phyloP scores from a whole-genome alignment of 92 coral and sea anemone species.

The Chrysogorgia sp. region DNA sequence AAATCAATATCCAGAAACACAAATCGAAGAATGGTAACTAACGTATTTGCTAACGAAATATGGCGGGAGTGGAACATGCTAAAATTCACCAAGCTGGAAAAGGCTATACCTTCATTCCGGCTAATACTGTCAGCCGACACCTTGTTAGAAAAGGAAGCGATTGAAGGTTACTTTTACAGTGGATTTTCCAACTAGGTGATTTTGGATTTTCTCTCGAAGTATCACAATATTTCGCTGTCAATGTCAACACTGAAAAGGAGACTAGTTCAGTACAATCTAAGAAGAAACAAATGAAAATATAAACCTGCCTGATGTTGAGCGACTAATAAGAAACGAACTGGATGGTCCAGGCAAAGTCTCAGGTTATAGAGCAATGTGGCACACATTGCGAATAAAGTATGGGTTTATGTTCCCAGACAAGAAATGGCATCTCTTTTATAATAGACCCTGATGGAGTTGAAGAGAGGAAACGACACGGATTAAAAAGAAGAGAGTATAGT shows the following conservation, averaged over 20 bases:
- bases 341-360: constrained; percentile 46
- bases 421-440: constrained; percentile 24
- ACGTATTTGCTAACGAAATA: too few relatives aligned
- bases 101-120: background rate
- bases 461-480: constrained; percentile 18
- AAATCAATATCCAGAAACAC: too few relatives aligned
- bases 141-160: constrained; percentile 20
- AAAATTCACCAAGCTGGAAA: too few relatives aligned
- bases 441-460: constrained; percentile 40
- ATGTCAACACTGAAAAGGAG: constrained; percentile 19
- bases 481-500: constrained; percentile 3
- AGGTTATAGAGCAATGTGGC: constrained; percentile 63
- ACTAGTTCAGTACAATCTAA: constrained; percentile 28
- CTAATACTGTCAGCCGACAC: background rate
- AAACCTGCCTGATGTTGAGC: constrained; percentile 20
- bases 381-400: constrained; percentile 38
- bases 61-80: too few relatives aligned
- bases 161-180: constrained; percentile 50
- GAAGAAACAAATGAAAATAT: constrained; percentile 26
- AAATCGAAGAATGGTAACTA: too few relatives aligned
- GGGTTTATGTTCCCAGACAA: constrained; percentile 36
- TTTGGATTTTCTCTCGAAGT: constrained; percentile 47
- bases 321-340: constrained; percentile 21
- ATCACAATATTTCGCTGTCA: constrained; percentile 49
- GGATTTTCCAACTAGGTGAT: constrained; percentile 40